These are phyloP conservation scores for Ecliptopera silaceata DNA, from an alignment of 2,888 invertebrate genomes.

Conservation along the genomic window DNA sequence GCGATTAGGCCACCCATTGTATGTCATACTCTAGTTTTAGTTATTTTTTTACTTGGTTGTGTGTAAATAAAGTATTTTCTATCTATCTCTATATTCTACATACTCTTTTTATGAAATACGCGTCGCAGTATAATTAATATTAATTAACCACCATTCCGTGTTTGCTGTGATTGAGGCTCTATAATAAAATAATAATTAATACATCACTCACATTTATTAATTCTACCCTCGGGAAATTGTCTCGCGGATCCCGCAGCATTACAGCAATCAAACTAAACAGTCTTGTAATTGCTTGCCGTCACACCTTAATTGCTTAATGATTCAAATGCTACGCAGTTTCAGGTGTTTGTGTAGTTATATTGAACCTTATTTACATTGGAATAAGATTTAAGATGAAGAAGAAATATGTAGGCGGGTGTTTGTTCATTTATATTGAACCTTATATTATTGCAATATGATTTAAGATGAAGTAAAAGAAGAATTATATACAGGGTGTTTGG, in stretches of 20 bases:
- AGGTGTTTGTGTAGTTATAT: constrained; percentile 1
- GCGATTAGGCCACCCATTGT: too few species aligned
- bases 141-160: background rate
- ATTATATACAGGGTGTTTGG: too few species aligned
- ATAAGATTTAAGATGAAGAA: background rate
- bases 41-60: too few species aligned
- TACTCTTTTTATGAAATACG: background rate
- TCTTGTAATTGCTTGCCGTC: constrained; percentile 37
- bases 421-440: too few species aligned
- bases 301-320: constrained; percentile 37
- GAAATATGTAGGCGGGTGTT: too few species aligned
- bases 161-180: background rate
- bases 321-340: constrained; percentile 30
- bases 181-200: constrained; percentile 5
- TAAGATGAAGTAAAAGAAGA: too few species aligned
- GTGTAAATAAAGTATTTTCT: too few species aligned
- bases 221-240: constrained; percentile 29
- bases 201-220: constrained; percentile 20
- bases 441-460: too few species aligned
- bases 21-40: too few species aligned
- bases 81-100: too few species aligned
- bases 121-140: background rate
- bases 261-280: constrained; percentile 38
- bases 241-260: constrained; percentile 29
- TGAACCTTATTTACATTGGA: constrained; percentile 5